A percentile compares a stretch with the other conserved stretches of the same genome.
These are phyloP conservation scores for Therioaphis trifolii DNA, from an alignment of 2,888 invertebrate genomes.

Conservation along the genomic window DNA sequence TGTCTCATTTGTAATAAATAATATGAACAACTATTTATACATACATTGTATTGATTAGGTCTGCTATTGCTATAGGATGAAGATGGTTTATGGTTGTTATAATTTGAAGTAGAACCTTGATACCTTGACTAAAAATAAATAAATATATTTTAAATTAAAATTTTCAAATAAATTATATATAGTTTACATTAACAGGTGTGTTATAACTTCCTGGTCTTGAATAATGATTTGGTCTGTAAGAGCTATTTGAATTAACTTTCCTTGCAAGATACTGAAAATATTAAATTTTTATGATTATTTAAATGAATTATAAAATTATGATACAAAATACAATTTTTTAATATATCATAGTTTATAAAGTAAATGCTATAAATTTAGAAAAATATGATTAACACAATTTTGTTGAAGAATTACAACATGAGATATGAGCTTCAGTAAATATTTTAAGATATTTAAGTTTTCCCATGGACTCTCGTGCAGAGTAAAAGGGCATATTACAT, in stretches of 20 bases:
- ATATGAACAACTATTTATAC: neutral
- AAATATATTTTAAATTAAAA: constrained; percentile 21
- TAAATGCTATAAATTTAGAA: too few relatives aligned
- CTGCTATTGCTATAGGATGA: neutral
- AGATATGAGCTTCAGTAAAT: too few relatives aligned
- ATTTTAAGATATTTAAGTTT: too few relatives aligned
- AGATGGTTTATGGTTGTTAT: neutral
- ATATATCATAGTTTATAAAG: too few relatives aligned
- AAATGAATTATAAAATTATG: too few relatives aligned
- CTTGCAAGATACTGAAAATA: too few relatives aligned
- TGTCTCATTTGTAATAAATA: neutral
- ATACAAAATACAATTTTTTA: too few relatives aligned
- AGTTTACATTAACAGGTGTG: constrained; percentile 8
- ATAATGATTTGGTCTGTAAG: neutral
- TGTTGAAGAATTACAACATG: too few relatives aligned
- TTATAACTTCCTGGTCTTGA: constrained; percentile 5
- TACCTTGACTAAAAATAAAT: constrained; percentile 20
- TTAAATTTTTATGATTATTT: neutral
- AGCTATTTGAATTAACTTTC: neutral
- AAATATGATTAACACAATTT: too few relatives aligned
- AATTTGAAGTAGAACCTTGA: constrained; percentile 10
- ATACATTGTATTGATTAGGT: constrained; percentile 29
- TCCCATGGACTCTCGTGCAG: too few relatives aligned
- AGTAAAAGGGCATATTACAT: too few relatives aligned
- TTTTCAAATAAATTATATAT: neutral